Conservation (phyloP, 2,888 invertebrate genomes). For the Melanostoma mellinum region DNA sequence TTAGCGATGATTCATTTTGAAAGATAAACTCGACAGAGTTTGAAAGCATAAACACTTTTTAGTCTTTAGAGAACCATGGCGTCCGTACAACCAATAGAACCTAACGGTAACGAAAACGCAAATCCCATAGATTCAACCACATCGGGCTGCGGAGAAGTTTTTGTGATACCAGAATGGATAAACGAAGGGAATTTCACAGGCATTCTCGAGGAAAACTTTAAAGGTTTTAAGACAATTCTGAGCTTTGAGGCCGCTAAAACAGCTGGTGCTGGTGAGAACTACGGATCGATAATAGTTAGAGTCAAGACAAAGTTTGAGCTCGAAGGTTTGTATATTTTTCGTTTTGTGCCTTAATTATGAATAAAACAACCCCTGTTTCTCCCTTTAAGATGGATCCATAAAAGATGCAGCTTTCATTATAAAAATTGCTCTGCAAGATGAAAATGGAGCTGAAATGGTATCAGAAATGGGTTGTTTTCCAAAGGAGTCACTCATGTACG, state of each 20-base stretch:
- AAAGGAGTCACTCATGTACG: slow-evolving; percentile 79
- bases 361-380: slow-evolving; percentile 40
- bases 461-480: slow-evolving; percentile 77
- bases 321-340: slow-evolving; percentile 71
- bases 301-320: slow-evolving; percentile 74
- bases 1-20: too few species aligned
- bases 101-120: not conserved
- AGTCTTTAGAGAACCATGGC: slow-evolving; percentile 9
- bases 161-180: slow-evolving; percentile 58
- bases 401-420: slow-evolving; percentile 76
- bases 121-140: not conserved
- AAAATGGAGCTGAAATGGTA: slow-evolving; percentile 61
- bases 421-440: slow-evolving; percentile 76
- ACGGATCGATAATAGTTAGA: slow-evolving; percentile 76
- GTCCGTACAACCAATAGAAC: not conserved
- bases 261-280: slow-evolving; percentile 78
- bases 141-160: not conserved
- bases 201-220: slow-evolving; percentile 74
- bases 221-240: slow-evolving; percentile 72
- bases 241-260: slow-evolving; percentile 73
- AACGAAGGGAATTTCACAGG: slow-evolving; percentile 73
- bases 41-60: too few species aligned
- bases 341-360: not conserved
- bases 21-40: too few species aligned
- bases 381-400: slow-evolving; percentile 71